Percentiles rank a stretch among this genome's conserved stretches.
phyloP scores from a whole-genome alignment of 2,113 vertebrate genomes.

The Anhinga rufa region DNA sequence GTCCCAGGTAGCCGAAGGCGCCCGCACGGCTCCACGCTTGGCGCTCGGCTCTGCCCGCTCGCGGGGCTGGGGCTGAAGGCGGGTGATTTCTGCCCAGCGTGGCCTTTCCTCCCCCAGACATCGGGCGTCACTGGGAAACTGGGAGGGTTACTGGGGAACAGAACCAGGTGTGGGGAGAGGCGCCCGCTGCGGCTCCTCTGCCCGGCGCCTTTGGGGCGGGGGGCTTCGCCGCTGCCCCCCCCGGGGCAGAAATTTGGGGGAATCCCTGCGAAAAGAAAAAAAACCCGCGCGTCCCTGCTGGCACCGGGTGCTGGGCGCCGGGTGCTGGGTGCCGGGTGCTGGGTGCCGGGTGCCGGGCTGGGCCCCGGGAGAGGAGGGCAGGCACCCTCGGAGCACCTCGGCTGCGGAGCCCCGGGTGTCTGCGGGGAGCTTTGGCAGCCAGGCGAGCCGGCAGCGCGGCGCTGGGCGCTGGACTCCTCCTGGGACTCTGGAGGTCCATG shows the following conservation, averaged over 20 bases:
- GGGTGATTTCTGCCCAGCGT: not conserved
- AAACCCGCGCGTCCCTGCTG: no score
- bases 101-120: not conserved
- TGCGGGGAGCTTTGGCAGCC: not conserved
- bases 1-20: no score
- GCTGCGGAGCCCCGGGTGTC: not conserved
- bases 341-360: no score
- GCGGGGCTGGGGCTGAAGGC: not conserved
- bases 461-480: no score
- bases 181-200: not conserved
- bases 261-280: no score
- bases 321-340: no score
- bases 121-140: no score
- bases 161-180: not conserved
- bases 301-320: no score
- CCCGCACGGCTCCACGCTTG: rapidly evolving
- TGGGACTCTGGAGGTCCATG: no score
- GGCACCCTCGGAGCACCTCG: not conserved
- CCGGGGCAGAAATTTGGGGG: not conserved
- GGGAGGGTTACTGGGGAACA: not conserved
- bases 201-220: not conserved
- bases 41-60: not conserved
- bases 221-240: not conserved
- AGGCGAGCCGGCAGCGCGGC: not conserved
- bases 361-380: not conserved